Percentiles rank a stretch among this genome's conserved stretches.
Evolutionary conservation across 2,113 vertebrate genomes (phyloP).

Genomic region (Misgurnus mizolepis): DNA sequence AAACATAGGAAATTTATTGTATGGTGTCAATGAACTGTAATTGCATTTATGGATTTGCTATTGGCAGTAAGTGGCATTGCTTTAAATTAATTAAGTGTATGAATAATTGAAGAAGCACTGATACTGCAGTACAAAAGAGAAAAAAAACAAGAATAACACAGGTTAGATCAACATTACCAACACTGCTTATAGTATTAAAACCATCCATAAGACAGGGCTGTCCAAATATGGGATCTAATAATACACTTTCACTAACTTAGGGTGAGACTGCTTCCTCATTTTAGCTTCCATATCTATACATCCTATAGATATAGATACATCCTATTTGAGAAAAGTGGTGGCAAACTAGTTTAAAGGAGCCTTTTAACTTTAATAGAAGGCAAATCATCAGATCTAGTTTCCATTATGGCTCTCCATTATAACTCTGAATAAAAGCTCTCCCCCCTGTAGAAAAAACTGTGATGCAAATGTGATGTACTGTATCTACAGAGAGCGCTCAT

Average conservation of each 20-base stretch:
- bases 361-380: constrained; percentile 22
- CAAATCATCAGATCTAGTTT: constrained; percentile 28
- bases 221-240: too few relatives aligned
- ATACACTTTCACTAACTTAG: neutral
- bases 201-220: too few relatives aligned
- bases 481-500: neutral
- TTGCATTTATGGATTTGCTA: too few relatives aligned
- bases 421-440: constrained; percentile 21
- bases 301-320: neutral
- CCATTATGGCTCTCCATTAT: constrained; percentile 17
- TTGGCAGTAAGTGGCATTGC: too few relatives aligned
- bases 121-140: too few relatives aligned
- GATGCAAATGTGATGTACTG: neutral
- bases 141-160: too few relatives aligned
- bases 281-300: neutral
- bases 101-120: too few relatives aligned
- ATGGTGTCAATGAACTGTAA: too few relatives aligned
- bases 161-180: too few relatives aligned
- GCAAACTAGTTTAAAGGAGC: constrained; percentile 8
- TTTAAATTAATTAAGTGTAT: too few relatives aligned
- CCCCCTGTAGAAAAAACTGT: neutral
- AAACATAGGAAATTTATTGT: neutral
- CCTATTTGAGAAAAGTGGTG: neutral
- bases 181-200: too few relatives aligned
- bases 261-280: neutral